Conservation (phyloP, 2,888 invertebrate species). For the Dioctria rufipes region DNA sequence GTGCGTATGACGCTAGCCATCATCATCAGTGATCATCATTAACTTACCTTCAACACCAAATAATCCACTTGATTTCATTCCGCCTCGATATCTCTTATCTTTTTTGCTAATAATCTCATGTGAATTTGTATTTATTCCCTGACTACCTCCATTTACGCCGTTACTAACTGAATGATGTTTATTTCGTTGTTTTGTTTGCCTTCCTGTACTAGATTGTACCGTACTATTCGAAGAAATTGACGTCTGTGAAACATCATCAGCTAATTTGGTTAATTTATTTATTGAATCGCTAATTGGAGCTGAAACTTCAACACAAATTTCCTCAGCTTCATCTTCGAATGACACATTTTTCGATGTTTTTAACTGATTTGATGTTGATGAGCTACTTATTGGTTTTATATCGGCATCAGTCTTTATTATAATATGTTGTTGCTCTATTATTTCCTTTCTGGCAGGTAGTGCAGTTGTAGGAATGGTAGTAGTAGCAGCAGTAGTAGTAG, state of each 20-base stretch:
- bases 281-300: neutral
- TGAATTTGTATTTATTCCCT: constrained; percentile 10
- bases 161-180: constrained; percentile 42
- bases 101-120: constrained; percentile 57
- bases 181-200: constrained; percentile 42
- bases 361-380: constrained; percentile 14
- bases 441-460: neutral
- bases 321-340: constrained; percentile 59
- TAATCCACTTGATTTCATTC: constrained; percentile 58
- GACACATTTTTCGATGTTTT: constrained; percentile 60
- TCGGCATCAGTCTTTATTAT: neutral
- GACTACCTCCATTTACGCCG: neutral
- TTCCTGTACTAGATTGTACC: neutral
- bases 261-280: constrained; percentile 4
- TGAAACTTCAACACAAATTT: constrained; percentile 18
- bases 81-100: constrained; percentile 59
- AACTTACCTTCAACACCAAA: constrained; percentile 61
- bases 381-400: neutral
- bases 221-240: neutral
- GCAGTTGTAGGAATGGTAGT: neutral
- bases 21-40: neutral
- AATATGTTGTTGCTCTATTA: neutral
- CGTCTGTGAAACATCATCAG: constrained; percentile 27
- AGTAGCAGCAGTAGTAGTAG: neutral
- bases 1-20: neutral